Percentiles rank a stretch among this genome's conserved stretches.
phyloP scores from a whole-genome alignment of 2,888 invertebrate species.

The Agrotis exclamationis region DNA sequence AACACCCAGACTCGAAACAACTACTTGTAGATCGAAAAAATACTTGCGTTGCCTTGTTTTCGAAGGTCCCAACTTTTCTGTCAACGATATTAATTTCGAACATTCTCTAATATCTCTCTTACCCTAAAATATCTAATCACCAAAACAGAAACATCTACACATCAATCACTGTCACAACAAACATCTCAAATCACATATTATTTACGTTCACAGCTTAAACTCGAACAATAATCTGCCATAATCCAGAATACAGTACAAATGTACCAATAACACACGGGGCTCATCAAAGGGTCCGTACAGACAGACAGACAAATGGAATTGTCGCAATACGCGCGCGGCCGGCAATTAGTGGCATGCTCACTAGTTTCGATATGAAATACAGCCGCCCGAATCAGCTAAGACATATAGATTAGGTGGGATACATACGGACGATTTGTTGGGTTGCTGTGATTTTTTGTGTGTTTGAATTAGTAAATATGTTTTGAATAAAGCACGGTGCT shows the following conservation, averaged over 20 bases:
- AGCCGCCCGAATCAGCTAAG: slow-evolving; percentile 84
- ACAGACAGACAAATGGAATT: slow-evolving; percentile 82
- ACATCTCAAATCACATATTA: slow-evolving; percentile 38
- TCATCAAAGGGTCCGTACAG: slow-evolving; percentile 69
- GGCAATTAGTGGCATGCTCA: slow-evolving; percentile 85
- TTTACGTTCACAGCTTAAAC: slow-evolving; percentile 25
- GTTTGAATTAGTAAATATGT: no score
- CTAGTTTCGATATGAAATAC: slow-evolving; percentile 88
- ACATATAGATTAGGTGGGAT: slow-evolving; percentile 82
- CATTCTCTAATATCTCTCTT: background rate
- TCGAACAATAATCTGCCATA: slow-evolving; percentile 50
- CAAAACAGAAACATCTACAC: background rate
- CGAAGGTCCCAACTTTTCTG: background rate
- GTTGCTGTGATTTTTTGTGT: background rate
- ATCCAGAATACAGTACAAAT: slow-evolving; percentile 45
- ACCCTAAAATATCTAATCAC: background rate
- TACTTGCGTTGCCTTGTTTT: no score
- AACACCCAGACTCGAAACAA: no score
- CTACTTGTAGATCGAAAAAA: background rate
- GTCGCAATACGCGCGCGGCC: slow-evolving; percentile 76
- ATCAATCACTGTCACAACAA: slow-evolving; percentile 46
- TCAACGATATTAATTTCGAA: background rate
- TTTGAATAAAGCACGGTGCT: background rate
- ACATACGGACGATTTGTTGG: slow-evolving; percentile 72
- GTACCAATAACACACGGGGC: slow-evolving; percentile 52